phyloP scores from a whole-genome alignment of 2,888 invertebrate species.

The Eristalis arbustorum region DNA sequence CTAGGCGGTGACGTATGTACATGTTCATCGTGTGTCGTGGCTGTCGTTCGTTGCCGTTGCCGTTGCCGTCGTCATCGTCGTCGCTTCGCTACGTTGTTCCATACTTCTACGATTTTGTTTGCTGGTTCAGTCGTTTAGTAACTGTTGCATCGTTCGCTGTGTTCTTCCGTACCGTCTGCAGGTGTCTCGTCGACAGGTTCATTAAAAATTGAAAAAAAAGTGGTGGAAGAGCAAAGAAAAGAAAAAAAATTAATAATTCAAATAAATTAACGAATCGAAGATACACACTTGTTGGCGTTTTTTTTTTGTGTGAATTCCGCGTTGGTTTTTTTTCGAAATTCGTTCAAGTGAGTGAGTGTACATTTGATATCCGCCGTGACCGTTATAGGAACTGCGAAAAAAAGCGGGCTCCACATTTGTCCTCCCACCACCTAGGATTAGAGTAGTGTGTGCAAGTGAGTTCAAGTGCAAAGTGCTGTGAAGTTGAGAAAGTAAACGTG shows the following conservation, averaged over 20 bases:
- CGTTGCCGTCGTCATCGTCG: slow-evolving; percentile 1
- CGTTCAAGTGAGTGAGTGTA: neutral
- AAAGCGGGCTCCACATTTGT: neutral
- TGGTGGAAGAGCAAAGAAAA: neutral
- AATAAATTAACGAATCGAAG: neutral
- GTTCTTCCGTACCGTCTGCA: slow-evolving; percentile 24
- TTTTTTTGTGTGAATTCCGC: neutral
- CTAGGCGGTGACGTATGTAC: slow-evolving; percentile 30
- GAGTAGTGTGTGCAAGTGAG: slow-evolving; percentile 1
- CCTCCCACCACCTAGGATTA: neutral
- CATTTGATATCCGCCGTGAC: slow-evolving; percentile 9
- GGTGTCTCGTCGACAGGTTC: slow-evolving; percentile 55
- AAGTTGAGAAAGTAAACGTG: neutral
- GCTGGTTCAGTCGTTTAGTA: slow-evolving; percentile 78
- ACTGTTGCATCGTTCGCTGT: slow-evolving; percentile 80
- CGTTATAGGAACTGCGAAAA: slow-evolving; percentile 36
- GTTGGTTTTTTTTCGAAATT: slow-evolving; percentile 6
- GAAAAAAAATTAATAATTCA: neutral
- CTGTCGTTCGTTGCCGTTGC: slow-evolving; percentile 6
- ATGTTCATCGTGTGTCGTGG: slow-evolving; percentile 23
- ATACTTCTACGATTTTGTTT: slow-evolving; percentile 66
- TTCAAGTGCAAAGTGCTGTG: neutral
- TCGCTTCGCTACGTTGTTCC: slow-evolving; percentile 36
- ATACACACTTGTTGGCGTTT: neutral
- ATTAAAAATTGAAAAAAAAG: slow-evolving; percentile 10